phyloP scores from a whole-genome alignment of 2,888 invertebrate genomes.

The Microctonus hyperodae region DNA sequence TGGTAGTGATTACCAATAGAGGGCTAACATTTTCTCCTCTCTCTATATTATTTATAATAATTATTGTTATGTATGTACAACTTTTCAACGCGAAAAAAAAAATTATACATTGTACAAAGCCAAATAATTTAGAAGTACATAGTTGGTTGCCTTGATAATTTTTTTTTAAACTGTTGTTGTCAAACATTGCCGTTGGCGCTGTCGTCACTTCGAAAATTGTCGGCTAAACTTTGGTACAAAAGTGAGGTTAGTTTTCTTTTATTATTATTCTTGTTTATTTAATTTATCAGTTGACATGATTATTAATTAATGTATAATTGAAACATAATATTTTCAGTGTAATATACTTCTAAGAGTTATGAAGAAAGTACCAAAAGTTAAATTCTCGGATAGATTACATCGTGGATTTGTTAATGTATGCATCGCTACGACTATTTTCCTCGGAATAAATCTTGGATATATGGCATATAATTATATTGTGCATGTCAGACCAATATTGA shows the following conservation, averaged over 20 bases:
- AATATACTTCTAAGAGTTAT: not conserved
- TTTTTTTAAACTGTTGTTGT: no score
- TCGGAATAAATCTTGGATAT: slow-evolving; percentile 58
- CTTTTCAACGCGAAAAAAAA: no score
- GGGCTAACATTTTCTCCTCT: not conserved
- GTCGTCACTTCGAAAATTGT: no score
- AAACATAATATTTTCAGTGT: not conserved
- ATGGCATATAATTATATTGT: slow-evolving; percentile 64
- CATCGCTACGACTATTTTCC: slow-evolving; percentile 63
- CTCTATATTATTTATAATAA: no score
- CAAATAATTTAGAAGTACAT: no score
- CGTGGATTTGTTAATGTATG: slow-evolving; percentile 64
- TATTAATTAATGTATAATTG: not conserved
- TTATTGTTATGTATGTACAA: no score
- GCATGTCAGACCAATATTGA: slow-evolving; percentile 61
- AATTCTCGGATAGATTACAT: slow-evolving; percentile 65
- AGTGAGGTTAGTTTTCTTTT: not conserved
- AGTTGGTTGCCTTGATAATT: no score
- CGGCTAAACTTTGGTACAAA: no score
- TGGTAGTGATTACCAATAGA: not conserved
- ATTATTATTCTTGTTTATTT: not conserved
- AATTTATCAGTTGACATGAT: not conserved
- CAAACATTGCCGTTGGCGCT: no score
- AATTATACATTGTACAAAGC: no score
- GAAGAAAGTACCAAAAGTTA: slow-evolving; percentile 31